Base-by-base conservation (phyloP, 2,888 invertebrate genomes). In the Melanotus villosus region DNA sequence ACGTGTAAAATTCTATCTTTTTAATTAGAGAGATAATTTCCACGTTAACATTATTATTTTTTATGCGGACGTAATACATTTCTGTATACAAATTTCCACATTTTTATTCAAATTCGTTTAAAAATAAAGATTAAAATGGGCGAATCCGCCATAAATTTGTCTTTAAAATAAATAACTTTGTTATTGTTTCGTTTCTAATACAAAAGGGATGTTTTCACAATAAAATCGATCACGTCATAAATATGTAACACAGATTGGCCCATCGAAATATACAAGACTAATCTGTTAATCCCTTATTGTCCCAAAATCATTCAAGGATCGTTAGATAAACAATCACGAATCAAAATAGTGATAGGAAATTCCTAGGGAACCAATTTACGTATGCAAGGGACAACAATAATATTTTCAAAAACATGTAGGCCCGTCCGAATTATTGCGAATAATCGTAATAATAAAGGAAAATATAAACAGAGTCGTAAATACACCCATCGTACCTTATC, bases 401-500 rank as follows among this genome's bases (percentile, higher is more conserved):
- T n/a, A 2, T 23, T 23, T 23, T 14, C 19, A 10, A 32, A 52
- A 30, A 30, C 26, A 30, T 21, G 18, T 16, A n/a, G 19, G 38
- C n/a, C 32, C 34, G 7, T 26, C 26, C 26, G 7, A 14, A 23
- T 10, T 23, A 57, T 57, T 19, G 38, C 9, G 6, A 38, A 19
- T 12, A 4, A 16, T 23, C 36, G 16, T 57, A 58, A 30, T 41
- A 26, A 52, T 32, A 52, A 16, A 16, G 19, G 16, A 32, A 32
- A 32, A 62, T 30, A 43, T 58, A 58, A 58, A 58, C 43, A 38
- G 34, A 36, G 58, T 58, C 58, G 58, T 58, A 58, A 52, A 52
- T 32, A 52, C 32, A 6, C 9, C 32, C 36, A 10, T 14, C 6
- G 12, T 30, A 38, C 38, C 5, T 58, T 58, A 52, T 63, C 52